Conservation (phyloP, 2,888 invertebrate species). For the Hoplodrina ambigua region DNA sequence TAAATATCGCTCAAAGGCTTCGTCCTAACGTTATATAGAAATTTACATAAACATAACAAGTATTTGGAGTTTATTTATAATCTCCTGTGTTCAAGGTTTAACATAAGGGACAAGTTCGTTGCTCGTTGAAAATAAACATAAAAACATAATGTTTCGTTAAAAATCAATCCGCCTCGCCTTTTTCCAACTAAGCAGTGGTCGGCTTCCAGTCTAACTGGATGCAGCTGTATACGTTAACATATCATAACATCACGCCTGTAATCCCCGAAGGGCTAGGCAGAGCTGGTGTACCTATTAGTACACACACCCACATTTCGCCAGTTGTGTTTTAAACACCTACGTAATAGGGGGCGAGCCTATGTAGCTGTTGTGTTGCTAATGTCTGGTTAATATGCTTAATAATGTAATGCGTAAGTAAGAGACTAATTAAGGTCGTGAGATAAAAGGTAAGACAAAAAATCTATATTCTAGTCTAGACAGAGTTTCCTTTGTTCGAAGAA, state of each 20-base stretch:
- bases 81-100: constrained; percentile 31
- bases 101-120: neutral
- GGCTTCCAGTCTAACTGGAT: too few relatives aligned
- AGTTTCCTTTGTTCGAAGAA: constrained; percentile 12
- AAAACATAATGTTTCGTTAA: neutral
- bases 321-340: too few relatives aligned
- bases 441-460: constrained; percentile 15
- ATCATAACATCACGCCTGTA: too few relatives aligned
- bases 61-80: constrained; percentile 17
- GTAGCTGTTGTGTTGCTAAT: too few relatives aligned
- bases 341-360: too few relatives aligned
- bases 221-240: too few relatives aligned
- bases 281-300: too few relatives aligned
- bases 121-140: constrained; percentile 4
- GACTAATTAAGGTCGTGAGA: constrained; percentile 16
- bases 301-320: too few relatives aligned
- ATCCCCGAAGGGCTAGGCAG: too few relatives aligned
- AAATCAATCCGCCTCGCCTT: too few relatives aligned
- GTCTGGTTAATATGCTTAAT: constrained; percentile 1
- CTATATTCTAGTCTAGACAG: constrained; percentile 11
- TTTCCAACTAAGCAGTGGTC: too few relatives aligned
- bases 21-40: neutral
- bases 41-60: constrained; percentile 7
- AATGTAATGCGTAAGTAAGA: constrained; percentile 6
- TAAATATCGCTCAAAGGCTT: neutral